These are phyloP conservation scores for Enteromius thamalakanensis DNA, from an alignment of 2,797 vertebrate genomes.

Conservation along the genomic window DNA sequence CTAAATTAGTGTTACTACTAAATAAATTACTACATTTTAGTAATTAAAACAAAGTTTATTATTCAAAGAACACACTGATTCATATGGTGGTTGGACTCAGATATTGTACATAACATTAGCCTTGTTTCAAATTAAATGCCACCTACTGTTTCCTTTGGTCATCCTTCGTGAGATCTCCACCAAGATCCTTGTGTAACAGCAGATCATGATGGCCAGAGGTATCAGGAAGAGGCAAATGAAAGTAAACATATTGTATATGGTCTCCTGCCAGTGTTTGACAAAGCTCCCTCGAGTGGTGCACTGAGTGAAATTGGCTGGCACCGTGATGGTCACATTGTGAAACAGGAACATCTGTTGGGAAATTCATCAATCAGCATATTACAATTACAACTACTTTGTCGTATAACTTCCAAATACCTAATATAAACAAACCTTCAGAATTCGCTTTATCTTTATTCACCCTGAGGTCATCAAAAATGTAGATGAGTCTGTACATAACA, in stretches of 20 bases:
- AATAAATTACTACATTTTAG: neutral
- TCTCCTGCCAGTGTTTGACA: conserved; percentile 82
- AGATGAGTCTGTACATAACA: neutral
- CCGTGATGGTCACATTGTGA: conserved; percentile 82
- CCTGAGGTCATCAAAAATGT: neutral
- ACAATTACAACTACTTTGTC: neutral
- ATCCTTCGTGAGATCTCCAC: conserved; percentile 84
- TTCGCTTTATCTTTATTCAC: neutral
- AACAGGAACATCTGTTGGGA: conserved; percentile 84
- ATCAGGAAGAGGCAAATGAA: conserved; percentile 87
- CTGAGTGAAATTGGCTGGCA: conserved; percentile 86
- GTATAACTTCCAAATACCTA: neutral
- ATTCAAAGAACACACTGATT: neutral
- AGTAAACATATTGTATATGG: conserved; percentile 87
- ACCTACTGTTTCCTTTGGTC: conserved; percentile 78
- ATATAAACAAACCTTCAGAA: neutral
- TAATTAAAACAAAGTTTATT: neutral
- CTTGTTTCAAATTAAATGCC: neutral
- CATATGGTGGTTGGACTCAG: too few relatives aligned
- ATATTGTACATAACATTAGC: neutral
- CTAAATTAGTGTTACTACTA: neutral
- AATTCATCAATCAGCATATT: conserved; percentile 20
- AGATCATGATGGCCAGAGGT: conserved; percentile 87
- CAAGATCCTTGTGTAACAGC: conserved; percentile 84
- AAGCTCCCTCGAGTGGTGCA: conserved; percentile 87